Conservation (phyloP, 2,888 invertebrate genomes). For the Standfussiana lucernea region DNA sequence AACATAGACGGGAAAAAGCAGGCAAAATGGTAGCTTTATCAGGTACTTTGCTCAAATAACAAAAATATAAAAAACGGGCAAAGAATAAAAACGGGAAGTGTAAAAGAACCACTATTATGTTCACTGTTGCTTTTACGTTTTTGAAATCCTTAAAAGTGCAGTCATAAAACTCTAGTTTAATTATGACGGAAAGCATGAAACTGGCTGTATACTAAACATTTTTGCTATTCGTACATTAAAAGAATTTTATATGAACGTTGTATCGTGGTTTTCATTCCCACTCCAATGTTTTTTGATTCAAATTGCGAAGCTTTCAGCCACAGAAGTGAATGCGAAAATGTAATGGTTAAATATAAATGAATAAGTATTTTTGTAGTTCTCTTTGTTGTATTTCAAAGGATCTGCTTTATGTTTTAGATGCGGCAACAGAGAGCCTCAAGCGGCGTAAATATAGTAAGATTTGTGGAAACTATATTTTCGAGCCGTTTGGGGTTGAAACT, state of each 20-base stretch:
- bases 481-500: too few relatives aligned
- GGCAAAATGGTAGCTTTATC: not conserved
- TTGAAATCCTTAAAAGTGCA: slow-evolving; percentile 20
- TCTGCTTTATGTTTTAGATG: not conserved
- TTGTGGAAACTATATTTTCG: too few relatives aligned
- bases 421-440: too few relatives aligned
- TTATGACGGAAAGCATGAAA: slow-evolving; percentile 19
- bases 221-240: slow-evolving; percentile 31
- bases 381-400: not conserved
- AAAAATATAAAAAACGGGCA: not conserved
- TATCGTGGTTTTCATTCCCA: slow-evolving; percentile 29
- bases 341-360: slow-evolving; percentile 29
- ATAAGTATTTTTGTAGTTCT: not conserved
- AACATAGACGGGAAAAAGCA: not conserved
- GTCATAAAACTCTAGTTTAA: slow-evolving; percentile 20
- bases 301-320: slow-evolving; percentile 22
- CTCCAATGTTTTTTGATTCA: slow-evolving; percentile 26
- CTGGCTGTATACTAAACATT: slow-evolving; percentile 3
- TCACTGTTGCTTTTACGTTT: not conserved
- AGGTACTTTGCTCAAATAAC: not conserved
- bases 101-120: not conserved
- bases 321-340: slow-evolving; percentile 18
- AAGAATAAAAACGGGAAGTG: not conserved
- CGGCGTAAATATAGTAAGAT: too few relatives aligned
- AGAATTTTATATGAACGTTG: slow-evolving; percentile 35